These are phyloP conservation scores for Quadroppia sp. DNA, from an alignment of 2,888 invertebrate species.

Conservation along the genomic window DNA sequence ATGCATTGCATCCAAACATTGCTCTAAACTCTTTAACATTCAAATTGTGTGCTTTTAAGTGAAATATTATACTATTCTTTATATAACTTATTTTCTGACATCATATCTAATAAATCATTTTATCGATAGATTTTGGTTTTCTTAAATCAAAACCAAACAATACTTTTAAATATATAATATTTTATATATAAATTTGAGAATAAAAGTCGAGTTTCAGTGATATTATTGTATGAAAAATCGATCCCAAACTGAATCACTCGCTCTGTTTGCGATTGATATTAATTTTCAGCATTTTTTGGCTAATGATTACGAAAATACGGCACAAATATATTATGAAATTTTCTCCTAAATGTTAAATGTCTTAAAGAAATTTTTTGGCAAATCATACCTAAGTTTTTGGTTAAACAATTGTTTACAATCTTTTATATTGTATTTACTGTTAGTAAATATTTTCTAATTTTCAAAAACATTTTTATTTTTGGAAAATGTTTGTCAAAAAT, in stretches of 20 bases:
- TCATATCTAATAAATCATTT: background rate
- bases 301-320: background rate
- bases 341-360: background rate
- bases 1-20: no score
- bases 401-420: background rate
- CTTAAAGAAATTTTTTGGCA: constrained; percentile 11
- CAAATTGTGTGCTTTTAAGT: no score
- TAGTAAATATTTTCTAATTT: no score
- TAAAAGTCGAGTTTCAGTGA: background rate
- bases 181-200: background rate
- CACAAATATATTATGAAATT: background rate
- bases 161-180: background rate
- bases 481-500: no score
- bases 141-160: background rate
- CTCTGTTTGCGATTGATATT: background rate
- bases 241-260: background rate
- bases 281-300: constrained; percentile 12
- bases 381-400: background rate
- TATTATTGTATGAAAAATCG: constrained; percentile 1
- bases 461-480: no score
- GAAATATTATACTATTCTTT: no score
- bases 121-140: background rate
- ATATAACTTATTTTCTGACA: no score
- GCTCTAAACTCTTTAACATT: no score
- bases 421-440: no score